Evolutionary conservation across 2,797 vertebrate genomes (phyloP).

Genomic region (Carapus acus): DNA sequence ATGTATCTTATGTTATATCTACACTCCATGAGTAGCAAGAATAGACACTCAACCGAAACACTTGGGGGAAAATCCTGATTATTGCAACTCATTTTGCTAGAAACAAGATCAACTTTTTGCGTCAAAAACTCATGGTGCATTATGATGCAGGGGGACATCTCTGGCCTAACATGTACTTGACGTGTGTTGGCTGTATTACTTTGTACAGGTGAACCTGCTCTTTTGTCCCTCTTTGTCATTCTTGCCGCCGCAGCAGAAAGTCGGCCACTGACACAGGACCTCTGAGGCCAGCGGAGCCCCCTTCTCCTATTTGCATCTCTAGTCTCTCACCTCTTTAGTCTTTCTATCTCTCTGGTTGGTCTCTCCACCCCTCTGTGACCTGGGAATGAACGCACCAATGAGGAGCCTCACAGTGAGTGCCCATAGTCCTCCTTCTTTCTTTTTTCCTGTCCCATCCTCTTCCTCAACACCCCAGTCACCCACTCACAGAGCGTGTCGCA

Average conservation of each 20-base stretch:
- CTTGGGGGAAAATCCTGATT: too few relatives aligned
- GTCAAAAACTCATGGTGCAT: too few relatives aligned
- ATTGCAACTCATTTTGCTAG: too few relatives aligned
- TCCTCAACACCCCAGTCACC: slow-evolving; percentile 65
- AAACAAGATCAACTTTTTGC: too few relatives aligned
- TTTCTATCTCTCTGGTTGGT: slow-evolving; percentile 58
- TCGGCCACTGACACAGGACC: slow-evolving; percentile 53
- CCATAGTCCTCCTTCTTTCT: slow-evolving; percentile 52
- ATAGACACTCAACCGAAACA: too few relatives aligned
- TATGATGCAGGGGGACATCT: background rate
- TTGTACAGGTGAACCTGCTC: slow-evolving; percentile 28
- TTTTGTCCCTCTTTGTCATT: slow-evolving; percentile 34
- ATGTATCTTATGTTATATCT: too few relatives aligned
- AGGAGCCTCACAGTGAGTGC: slow-evolving; percentile 84
- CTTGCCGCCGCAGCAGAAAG: slow-evolving; percentile 44
- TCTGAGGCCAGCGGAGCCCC: slow-evolving; percentile 47
- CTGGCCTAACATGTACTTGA: background rate
- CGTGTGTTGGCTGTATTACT: slow-evolving; percentile 11
- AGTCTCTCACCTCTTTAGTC: slow-evolving; percentile 46
- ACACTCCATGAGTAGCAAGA: too few relatives aligned
- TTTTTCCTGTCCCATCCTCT: slow-evolving; percentile 61
- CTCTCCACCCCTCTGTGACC: slow-evolving; percentile 69
- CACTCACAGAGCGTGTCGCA: slow-evolving; percentile 72
- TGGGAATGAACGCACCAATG: slow-evolving; percentile 85
- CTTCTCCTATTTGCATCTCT: slow-evolving; percentile 49